These are phyloP conservation scores for Lumbricus terrestris DNA, from an alignment of 2,888 invertebrate genomes.

Conservation along the genomic window DNA sequence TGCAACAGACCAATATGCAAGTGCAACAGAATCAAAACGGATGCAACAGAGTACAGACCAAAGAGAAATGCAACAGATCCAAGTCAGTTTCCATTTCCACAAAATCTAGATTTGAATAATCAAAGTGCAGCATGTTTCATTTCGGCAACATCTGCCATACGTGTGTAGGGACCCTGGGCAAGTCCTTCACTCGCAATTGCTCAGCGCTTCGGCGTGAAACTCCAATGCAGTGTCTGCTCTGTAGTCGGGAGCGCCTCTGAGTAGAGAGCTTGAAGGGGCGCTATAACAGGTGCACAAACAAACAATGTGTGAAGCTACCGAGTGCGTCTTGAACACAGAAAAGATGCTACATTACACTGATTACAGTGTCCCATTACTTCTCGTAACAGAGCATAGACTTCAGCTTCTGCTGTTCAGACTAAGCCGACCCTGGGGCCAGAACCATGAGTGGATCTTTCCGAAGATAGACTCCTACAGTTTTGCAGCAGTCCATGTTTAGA, in stretches of 20 bases:
- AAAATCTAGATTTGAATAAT: neutral
- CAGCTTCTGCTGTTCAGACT: neutral
- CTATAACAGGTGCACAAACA: too few species aligned
- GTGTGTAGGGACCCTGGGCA: too few species aligned
- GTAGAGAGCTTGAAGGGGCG: too few species aligned
- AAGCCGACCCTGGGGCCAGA: neutral
- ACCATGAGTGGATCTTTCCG: neutral
- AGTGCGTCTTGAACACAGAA: neutral
- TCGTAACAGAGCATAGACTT: neutral
- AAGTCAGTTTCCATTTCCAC: neutral
- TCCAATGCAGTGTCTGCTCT: too few species aligned
- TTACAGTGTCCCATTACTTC: neutral
- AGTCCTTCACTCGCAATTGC: too few species aligned
- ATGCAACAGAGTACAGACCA: neutral
- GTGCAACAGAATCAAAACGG: neutral
- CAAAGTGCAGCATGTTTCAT: neutral
- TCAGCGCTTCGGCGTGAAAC: too few species aligned
- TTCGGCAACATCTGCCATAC: too few species aligned
- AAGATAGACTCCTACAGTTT: neutral
- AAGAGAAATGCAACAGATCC: neutral
- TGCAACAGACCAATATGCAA: neutral
- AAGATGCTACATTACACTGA: neutral
- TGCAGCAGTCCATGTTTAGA: neutral
- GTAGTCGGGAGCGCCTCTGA: too few species aligned
- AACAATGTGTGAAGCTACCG: neutral